Percentiles rank a stretch among this genome's conserved stretches.
Evolutionary conservation across 2,888 invertebrate genomes (phyloP).

Genomic region (Rutpela maculata): DNA sequence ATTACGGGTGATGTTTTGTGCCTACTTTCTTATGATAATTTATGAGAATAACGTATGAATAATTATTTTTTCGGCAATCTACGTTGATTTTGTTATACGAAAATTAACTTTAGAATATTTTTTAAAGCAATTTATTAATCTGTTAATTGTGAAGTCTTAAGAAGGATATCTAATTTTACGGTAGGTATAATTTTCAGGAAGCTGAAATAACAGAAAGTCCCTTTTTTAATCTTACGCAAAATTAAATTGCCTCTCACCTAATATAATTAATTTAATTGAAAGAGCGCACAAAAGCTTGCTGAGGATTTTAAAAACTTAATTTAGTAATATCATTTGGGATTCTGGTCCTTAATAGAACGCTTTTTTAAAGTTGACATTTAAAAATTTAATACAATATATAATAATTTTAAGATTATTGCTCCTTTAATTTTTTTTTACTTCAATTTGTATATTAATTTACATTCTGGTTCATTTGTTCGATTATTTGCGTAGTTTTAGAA

Average conservation of each 20-base stretch:
- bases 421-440: too few relatives aligned
- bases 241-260: conserved; percentile 13
- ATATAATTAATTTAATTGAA: conserved; percentile 18
- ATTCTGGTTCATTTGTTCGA: too few relatives aligned
- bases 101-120: background rate
- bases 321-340: conserved; percentile 3
- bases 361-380: background rate
- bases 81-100: too few relatives aligned
- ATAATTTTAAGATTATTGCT: too few relatives aligned
- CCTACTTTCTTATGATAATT: too few relatives aligned
- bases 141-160: conserved; percentile 2
- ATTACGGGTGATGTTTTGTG: too few relatives aligned
- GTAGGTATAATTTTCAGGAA: conserved; percentile 4
- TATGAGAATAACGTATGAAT: too few relatives aligned
- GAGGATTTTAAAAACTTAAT: background rate
- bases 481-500: too few relatives aligned
- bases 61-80: too few relatives aligned
- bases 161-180: conserved; percentile 1
- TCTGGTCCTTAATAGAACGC: background rate
- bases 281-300: conserved; percentile 7
- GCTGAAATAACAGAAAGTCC: conserved; percentile 11
- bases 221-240: conserved; percentile 5
- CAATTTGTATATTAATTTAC: too few relatives aligned
- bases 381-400: too few relatives aligned
- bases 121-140: background rate